Base-by-base conservation (phyloP, 2,113 vertebrate species). In the Parus major region DNA sequence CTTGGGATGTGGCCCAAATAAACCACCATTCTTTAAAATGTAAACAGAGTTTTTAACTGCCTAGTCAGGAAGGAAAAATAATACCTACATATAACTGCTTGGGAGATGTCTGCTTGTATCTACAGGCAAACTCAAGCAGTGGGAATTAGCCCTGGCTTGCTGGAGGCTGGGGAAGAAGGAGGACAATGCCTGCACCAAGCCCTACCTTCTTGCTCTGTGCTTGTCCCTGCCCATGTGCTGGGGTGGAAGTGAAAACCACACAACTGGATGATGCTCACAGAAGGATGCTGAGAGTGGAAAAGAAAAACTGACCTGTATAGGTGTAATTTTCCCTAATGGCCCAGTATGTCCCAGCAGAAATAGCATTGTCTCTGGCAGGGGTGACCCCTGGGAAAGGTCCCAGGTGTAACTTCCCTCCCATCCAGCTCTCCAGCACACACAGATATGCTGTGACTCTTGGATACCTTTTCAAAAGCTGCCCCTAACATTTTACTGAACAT, bases 151-250 rank as follows among this genome's bases (percentile, higher is more conserved):
- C 42, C 35, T 57, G 56, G 33, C 12, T 59, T 21, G 61, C 55
- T 79, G 60, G 36, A n/a, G 52, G 14, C 42, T 63, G 61, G 19
- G 39, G 12, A 90, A 71, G 41, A 52, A 29, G 39, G 28, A 29
- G 39, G 28, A 53, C 10, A 59, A 44, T 15, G 12, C 13, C 20
- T 39, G 35, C 55, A 49, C 7, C 15, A 47, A 57, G 19, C 21
- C 12, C 36, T 33, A 2, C 22, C 7, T 8, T 11, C n/a, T 10
- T 22, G 2, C 8, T 6, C 13, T 18, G 1, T 50, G 44, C 17
- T 4, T 13, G 5, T 47, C 41, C 56, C n/a, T 69, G 50, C 39
- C 15, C 39, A 31, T 2, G 3, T 3, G 25, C 10, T 46, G 76
- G 27, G 33, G 28, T 29, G 22, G 18, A 42, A 63, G 41, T 8